Base-by-base conservation (phyloP, 2,888 invertebrate genomes). In the Diabrotica balteata region DNA sequence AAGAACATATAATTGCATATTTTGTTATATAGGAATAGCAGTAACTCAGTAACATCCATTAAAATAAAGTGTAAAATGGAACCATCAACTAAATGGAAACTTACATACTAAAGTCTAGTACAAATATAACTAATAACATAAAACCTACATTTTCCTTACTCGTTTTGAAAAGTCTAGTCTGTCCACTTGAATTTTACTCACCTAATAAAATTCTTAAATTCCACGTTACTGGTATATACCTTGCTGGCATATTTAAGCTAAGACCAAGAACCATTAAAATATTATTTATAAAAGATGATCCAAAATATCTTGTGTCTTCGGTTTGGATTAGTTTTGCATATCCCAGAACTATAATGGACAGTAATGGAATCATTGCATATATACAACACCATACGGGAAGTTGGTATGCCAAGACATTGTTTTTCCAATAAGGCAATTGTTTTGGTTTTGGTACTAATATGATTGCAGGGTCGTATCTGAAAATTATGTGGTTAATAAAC, bases 131-230 rank as follows among this genome's bases (percentile, higher is more conserved):
- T 17, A 17, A 17, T 17, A 17, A 17, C 17, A 17, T 17, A 17
- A 17, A 17, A 17, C 17, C 17, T 17, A 1, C 17, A 17, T 17
- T 17, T 17, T 2, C 17, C 2, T 2, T 17, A 17, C 17, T 17
- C 1, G 2, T 17, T 17, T 17, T 17, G 17, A 17, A 17, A 17
- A 17, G 17, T 17, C 17, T 17, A 17, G 17, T 2, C 17, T 17
- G 17, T 17, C 17, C 17, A 17, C 17, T 32, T 32, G 32, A 4
- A 5, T 5, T 1, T 2, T 32, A 3, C 47, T 47, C 17, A 57
- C 55, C 55, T 9, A 57, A 8, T 45, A 57, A 46, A 57, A 45
- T 45, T 9, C 55, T n/a, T 17, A 57, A 44, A 45, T 17, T 57
- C 55, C 55, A 57, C 3, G 55, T 11, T 8, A 57, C 45, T 17